Base-by-base conservation (phyloP, 2,113 vertebrate species). In the Cyprinodon variegatus region DNA sequence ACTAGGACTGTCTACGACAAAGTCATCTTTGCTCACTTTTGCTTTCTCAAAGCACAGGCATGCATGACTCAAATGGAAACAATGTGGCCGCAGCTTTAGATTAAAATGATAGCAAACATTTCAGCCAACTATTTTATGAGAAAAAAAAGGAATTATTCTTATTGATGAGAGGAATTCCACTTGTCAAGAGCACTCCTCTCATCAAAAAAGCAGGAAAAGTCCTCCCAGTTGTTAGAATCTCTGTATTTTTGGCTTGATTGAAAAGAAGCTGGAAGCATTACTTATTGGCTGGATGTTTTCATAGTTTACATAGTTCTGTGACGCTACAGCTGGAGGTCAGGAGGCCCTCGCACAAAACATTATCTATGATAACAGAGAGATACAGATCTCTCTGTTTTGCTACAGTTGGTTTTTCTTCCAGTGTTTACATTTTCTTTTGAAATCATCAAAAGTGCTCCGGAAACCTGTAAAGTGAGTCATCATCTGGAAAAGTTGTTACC, bases 361-460 rank as follows among this genome's bases (percentile, higher is more conserved):
- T 40, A 61, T 36, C 46, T 4, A 2, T 68, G 63, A 68, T 77
- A 61, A 29, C 29, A 20, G 60, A 2, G 37, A 83, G 82, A 83
- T 73, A 77, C 15, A 75, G 69, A 78, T 88, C 79, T 72, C 61
- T 61, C 61, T 53, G 12, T n/a, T 66, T 50, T 48, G 59, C 68
- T 75, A 70, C 69, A 57, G 17, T 63, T 74, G 15, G 72, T 74
- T 71, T 60, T 29, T 63, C 39, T 60, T 75, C 73, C 29, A n/a
- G 38, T 69, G 68, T 86, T 83, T 83, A 84, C 77, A 69, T 83
- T 79, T 74, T 84, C 77, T 43, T 40, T 60, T 40, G 37, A 72
- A 86, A 84, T 79, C 84, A 87, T 86, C 80, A 88, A 93, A 89
- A 84, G 78, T 79, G n/a, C 73, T 77, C 63, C 13, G 63, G 78